phyloP scores from a whole-genome alignment of 2,888 invertebrate species.

The Selenia dentaria region DNA sequence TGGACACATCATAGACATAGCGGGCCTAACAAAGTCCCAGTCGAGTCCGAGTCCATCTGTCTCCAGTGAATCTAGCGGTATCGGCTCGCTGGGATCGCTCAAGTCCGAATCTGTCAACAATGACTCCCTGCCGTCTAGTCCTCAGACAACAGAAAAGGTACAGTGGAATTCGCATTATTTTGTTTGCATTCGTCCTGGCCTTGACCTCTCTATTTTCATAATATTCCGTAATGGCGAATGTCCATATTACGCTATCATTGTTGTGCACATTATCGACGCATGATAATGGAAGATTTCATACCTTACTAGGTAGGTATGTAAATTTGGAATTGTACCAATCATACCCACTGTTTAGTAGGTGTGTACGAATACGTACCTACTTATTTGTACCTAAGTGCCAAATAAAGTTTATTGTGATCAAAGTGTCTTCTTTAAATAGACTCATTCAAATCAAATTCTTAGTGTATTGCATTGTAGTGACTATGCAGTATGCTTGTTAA shows the following conservation, averaged over 20 bases:
- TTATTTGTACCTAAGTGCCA: not conserved
- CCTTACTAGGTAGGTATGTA: slow-evolving; percentile 20
- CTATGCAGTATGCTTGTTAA: too few relatives aligned
- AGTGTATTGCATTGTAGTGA: too few relatives aligned
- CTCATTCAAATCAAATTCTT: too few relatives aligned
- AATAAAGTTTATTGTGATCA: too few relatives aligned
- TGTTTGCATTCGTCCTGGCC: slow-evolving; percentile 82
- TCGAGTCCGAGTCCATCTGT: slow-evolving; percentile 83
- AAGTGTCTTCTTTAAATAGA: too few relatives aligned
- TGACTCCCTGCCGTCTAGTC: slow-evolving; percentile 80
- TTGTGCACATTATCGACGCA: slow-evolving; percentile 64
- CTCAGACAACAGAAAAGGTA: slow-evolving; percentile 82
- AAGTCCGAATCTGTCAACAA: slow-evolving; percentile 78
- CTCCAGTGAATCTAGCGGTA: slow-evolving; percentile 86
- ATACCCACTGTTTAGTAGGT: not conserved
- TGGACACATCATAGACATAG: slow-evolving; percentile 80
- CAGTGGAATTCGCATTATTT: slow-evolving; percentile 55
- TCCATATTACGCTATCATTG: slow-evolving; percentile 71
- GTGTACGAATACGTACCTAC: not conserved
- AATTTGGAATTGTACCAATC: slow-evolving; percentile 4
- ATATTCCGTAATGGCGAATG: slow-evolving; percentile 83
- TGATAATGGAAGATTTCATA: slow-evolving; percentile 62
- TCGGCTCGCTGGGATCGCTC: slow-evolving; percentile 83
- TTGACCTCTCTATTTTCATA: slow-evolving; percentile 85
- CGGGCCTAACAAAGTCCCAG: slow-evolving; percentile 76